phyloP scores from a whole-genome alignment of 2,888 invertebrate genomes.

The Eudasyphora cyanicolor region DNA sequence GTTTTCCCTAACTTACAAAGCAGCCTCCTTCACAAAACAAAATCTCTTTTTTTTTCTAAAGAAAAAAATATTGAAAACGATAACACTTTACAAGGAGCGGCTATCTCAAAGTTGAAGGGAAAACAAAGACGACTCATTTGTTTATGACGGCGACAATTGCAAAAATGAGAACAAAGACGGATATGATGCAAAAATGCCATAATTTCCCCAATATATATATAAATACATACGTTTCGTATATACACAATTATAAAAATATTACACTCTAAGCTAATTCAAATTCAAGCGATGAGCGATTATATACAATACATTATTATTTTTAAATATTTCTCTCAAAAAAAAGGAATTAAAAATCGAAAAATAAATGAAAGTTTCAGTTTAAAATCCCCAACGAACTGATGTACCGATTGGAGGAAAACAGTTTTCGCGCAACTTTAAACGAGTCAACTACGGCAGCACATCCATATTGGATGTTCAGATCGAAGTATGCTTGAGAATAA shows the following conservation, averaged over 20 bases:
- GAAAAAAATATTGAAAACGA: no score
- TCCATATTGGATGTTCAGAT: no score
- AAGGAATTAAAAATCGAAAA: neutral
- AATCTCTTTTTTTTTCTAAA: neutral
- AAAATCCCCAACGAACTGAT: neutral
- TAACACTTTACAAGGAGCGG: neutral
- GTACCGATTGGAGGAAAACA: conserved; percentile 34
- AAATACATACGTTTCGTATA: neutral
- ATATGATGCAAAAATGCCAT: conserved; percentile 52
- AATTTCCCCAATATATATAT: neutral
- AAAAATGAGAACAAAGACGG: conserved; percentile 31
- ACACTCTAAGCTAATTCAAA: conserved; percentile 55
- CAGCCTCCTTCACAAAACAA: neutral
- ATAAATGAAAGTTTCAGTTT: neutral
- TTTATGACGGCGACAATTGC: neutral
- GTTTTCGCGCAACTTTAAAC: conserved; percentile 44
- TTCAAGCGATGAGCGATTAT: conserved; percentile 21
- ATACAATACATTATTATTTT: conserved; percentile 6
- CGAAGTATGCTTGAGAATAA: no score
- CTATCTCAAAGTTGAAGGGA: neutral
- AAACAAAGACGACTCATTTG: neutral
- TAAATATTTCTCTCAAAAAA: conserved; percentile 12
- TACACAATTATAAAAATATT: conserved; percentile 33
- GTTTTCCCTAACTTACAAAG: neutral
- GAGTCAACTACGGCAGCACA: conserved; percentile 45